Percentiles rank a stretch among this genome's conserved stretches.
Evolutionary conservation across 2,888 invertebrate genomes (phyloP).

Genomic region (Xestoiulus laeticollis): DNA sequence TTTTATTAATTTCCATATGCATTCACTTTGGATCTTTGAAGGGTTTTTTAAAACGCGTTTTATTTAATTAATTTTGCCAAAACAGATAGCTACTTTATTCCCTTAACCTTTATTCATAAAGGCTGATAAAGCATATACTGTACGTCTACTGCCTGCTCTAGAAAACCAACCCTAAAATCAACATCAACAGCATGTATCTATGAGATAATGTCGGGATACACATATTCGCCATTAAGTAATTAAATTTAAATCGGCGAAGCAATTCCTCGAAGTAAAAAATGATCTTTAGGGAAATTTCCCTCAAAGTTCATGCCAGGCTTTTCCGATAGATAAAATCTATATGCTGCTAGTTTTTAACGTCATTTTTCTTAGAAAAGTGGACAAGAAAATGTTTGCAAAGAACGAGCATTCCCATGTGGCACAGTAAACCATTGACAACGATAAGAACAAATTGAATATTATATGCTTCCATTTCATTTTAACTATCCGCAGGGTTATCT

Average conservation of each 20-base stretch:
- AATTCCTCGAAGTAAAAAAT: neutral
- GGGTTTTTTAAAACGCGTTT: no score
- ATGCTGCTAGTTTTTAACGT: neutral
- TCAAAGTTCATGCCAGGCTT: neutral
- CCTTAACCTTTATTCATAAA: no score
- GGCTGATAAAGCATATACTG: no score
- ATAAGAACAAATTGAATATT: neutral
- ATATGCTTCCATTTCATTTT: neutral
- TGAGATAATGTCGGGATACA: neutral
- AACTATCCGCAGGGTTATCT: neutral
- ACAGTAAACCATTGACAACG: neutral
- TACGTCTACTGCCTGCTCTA: neutral
- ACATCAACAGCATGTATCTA: neutral
- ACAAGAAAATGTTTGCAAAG: neutral
- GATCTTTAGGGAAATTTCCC: neutral
- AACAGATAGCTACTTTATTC: no score
- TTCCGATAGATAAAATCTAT: neutral
- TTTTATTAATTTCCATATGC: no score
- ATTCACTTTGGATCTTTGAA: no score
- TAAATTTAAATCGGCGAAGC: neutral
- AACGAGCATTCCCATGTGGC: neutral
- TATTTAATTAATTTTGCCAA: no score
- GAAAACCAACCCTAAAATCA: neutral
- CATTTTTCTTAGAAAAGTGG: neutral
- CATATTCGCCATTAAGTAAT: slow-evolving; percentile 7